Conservation (phyloP, 2,888 invertebrate genomes). For the Didymodactylos carnosus region DNA sequence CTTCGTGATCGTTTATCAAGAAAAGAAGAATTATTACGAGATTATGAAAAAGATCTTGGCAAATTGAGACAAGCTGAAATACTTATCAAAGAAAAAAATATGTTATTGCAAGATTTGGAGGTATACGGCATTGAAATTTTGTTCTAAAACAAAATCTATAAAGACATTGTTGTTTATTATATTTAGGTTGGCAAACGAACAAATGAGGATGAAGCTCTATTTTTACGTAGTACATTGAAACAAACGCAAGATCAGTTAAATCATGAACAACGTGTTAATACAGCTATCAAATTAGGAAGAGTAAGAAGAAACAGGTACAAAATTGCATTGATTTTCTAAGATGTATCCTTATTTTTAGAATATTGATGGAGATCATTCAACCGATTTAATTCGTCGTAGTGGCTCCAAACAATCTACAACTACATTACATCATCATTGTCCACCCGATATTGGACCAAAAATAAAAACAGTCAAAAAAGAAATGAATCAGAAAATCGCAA, state of each 20-base stretch:
- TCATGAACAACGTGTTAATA: constrained; percentile 31
- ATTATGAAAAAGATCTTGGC: constrained; percentile 31
- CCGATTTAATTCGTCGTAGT: constrained; percentile 5
- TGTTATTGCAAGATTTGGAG: constrained; percentile 14
- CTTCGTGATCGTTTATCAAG: constrained; percentile 24
- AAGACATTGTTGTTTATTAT: neutral
- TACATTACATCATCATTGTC: constrained; percentile 15
- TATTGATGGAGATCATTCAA: neutral
- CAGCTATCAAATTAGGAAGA: constrained; percentile 32
- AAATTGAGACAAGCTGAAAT: constrained; percentile 24
- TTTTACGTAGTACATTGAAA: constrained; percentile 28
- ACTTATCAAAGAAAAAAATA: constrained; percentile 13
- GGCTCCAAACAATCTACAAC: constrained; percentile 5
- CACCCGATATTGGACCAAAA: constrained; percentile 8
- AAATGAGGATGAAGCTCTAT: constrained; percentile 28
- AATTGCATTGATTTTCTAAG: too few relatives aligned
- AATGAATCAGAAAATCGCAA: constrained; percentile 23
- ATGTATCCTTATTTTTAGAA: neutral
- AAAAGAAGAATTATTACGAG: constrained; percentile 31
- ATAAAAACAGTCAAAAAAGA: constrained; percentile 19
- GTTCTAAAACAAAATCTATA: neutral
- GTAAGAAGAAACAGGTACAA: neutral
- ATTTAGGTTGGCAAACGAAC: constrained; percentile 24
- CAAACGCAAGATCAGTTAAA: constrained; percentile 26
- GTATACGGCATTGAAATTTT: constrained; percentile 2